phyloP scores from a whole-genome alignment of 2,113 vertebrate genomes.

The Eudyptes chrysolophus region DNA sequence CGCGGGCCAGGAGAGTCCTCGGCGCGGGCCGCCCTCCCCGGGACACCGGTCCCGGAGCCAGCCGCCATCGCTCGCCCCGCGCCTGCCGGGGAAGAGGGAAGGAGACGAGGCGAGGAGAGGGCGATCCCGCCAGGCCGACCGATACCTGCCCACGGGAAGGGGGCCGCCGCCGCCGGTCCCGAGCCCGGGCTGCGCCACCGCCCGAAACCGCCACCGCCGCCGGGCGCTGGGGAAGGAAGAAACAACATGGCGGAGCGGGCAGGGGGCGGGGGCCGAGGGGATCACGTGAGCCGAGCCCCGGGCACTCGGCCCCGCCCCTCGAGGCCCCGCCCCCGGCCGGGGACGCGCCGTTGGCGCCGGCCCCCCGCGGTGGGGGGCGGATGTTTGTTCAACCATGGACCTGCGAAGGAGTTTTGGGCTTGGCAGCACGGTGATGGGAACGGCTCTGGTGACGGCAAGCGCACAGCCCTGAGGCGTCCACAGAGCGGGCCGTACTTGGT shows the following conservation, averaged over 20 bases:
- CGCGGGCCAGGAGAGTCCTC: not conserved
- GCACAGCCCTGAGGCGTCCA: fast-evolving
- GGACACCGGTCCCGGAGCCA: not conserved
- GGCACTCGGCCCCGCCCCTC: fast-evolving
- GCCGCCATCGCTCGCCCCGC: not conserved
- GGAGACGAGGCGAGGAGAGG: not conserved
- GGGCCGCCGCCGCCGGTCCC: not conserved
- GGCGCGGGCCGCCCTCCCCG: not conserved
- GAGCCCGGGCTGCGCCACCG: not conserved
- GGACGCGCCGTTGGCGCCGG: not conserved
- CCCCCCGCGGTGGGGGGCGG: no score
- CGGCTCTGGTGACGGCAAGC: not conserved
- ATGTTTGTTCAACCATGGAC: fast-evolving
- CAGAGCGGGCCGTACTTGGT: fast-evolving
- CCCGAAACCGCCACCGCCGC: not conserved
- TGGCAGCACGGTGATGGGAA: fast-evolving
- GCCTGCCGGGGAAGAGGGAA: not conserved
- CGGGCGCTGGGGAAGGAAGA: not conserved
- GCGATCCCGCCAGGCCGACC: not conserved
- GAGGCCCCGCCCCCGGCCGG: not conserved
- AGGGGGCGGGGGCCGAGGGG: not conserved
- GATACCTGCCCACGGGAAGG: not conserved
- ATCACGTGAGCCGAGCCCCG: fast-evolving
- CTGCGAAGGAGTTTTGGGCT: fast-evolving
- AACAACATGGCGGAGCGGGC: constrained; percentile 66